A percentile compares a stretch with the other conserved stretches of the same genome.
These are phyloP conservation scores for Tetheella fluctuosa DNA, from an alignment of 2,888 invertebrate genomes.

Conservation along the genomic window DNA sequence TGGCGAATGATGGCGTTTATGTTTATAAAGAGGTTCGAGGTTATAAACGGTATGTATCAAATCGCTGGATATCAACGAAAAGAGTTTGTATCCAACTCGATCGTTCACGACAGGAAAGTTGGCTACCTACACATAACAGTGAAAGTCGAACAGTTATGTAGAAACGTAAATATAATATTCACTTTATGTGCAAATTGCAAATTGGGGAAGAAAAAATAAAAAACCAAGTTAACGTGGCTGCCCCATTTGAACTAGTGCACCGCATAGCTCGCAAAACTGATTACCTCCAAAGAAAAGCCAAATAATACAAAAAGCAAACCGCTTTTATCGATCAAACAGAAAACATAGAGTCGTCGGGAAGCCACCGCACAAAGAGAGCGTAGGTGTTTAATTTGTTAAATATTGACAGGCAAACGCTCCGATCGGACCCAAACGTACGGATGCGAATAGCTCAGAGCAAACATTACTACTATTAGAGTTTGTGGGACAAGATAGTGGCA, in stretches of 20 bases:
- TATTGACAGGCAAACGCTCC: constrained; percentile 16
- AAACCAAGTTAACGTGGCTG: no score
- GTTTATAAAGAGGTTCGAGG: no score
- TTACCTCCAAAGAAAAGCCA: no score
- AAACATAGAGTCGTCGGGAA: background rate
- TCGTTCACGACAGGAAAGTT: constrained; percentile 22
- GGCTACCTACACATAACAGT: constrained; percentile 11
- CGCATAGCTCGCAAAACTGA: no score
- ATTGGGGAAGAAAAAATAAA: no score
- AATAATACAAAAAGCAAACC: no score
- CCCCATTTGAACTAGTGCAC: no score
- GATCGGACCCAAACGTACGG: constrained; percentile 39
- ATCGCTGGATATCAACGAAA: constrained; percentile 26
- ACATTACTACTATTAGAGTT: constrained; percentile 52
- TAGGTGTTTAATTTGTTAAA: constrained; percentile 5
- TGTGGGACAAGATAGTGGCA: constrained; percentile 41
- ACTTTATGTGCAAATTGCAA: no score
- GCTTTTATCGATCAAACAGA: background rate
- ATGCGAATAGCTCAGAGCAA: constrained; percentile 44
- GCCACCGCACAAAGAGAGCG: background rate
- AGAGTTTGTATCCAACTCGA: constrained; percentile 28
- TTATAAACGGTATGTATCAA: no score
- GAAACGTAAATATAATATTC: no score
- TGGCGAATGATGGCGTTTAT: no score
- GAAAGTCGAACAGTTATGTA: no score